Percentiles rank a stretch among this genome's conserved stretches.
Conservation (phyloP, 1,140 invertebrate genomes). For the Zeugodacus cucurbitae region DNA sequence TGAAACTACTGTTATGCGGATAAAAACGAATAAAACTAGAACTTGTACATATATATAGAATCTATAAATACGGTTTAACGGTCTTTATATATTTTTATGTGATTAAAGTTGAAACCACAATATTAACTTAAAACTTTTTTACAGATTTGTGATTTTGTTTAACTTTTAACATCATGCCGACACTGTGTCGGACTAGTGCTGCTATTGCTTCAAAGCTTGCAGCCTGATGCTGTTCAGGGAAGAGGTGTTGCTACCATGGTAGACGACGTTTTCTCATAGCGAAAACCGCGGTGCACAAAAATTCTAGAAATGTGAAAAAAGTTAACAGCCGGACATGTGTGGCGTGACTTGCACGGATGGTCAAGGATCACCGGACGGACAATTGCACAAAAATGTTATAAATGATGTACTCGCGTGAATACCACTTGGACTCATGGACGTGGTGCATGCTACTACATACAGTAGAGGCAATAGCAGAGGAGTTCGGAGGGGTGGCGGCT, state of each 20-base stretch:
- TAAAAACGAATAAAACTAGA: too few species aligned
- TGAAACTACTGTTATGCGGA: too few species aligned
- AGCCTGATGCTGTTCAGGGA: background rate
- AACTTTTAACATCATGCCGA: background rate
- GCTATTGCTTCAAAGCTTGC: background rate
- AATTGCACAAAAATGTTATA: constrained; percentile 30
- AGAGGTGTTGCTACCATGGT: constrained; percentile 19
- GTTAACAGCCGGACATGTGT: constrained; percentile 17
- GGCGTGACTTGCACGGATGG: constrained; percentile 36
- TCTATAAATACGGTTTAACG: too few species aligned
- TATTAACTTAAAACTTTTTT: too few species aligned
- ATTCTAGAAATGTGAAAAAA: constrained; percentile 30
- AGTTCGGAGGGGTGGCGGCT: background rate
- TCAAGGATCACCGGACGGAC: constrained; percentile 30
- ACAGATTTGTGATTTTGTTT: background rate
- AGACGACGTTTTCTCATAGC: constrained; percentile 30
- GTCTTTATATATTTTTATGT: too few species aligned
- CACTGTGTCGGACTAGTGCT: background rate
- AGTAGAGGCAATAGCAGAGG: background rate
- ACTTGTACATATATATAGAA: too few species aligned
- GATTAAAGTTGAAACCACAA: too few species aligned
- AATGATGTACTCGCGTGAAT: constrained; percentile 21
- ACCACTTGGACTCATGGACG: background rate
- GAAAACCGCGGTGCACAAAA: constrained; percentile 40
- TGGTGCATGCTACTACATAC: background rate